Conservation (phyloP, 2,113 vertebrate genomes). For the Alexandromys fortis region DNA sequence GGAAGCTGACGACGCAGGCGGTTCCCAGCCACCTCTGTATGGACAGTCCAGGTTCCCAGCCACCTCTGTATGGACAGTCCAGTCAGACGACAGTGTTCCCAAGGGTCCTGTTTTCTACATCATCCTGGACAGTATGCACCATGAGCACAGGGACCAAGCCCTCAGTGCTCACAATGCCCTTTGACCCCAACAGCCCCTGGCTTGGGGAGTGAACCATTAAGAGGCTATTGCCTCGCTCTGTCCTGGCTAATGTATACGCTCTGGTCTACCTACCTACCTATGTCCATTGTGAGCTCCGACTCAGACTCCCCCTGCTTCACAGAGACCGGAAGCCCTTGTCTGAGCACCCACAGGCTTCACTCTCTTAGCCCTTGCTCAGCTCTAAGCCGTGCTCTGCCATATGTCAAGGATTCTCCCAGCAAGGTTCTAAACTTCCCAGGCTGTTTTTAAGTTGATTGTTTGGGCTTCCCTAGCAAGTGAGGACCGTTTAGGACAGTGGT, state of each 20-base stretch:
- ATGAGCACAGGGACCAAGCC: accelerated
- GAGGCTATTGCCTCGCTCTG: too few species aligned
- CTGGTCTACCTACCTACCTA: background rate
- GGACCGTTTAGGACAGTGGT: background rate
- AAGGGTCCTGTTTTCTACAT: background rate
- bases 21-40: background rate
- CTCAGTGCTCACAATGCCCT: background rate
- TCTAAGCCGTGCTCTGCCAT: too few species aligned
- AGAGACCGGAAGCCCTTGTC: background rate
- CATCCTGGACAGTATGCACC: background rate
- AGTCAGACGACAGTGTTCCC: accelerated
- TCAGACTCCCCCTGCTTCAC: background rate
- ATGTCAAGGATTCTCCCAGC: background rate
- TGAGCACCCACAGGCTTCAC: background rate
- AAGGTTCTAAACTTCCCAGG: background rate
- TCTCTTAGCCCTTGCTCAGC: background rate
- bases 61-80: background rate
- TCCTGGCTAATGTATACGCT: background rate
- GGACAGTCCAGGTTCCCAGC: background rate
- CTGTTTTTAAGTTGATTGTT: background rate
- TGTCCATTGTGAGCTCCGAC: background rate
- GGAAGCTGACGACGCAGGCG: background rate
- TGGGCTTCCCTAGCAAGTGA: background rate
- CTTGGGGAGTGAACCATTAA: background rate
- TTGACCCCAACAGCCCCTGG: background rate